These are phyloP conservation scores for Bombus terrestris DNA, from an alignment of 1,140 invertebrate genomes.

Conservation along the genomic window DNA sequence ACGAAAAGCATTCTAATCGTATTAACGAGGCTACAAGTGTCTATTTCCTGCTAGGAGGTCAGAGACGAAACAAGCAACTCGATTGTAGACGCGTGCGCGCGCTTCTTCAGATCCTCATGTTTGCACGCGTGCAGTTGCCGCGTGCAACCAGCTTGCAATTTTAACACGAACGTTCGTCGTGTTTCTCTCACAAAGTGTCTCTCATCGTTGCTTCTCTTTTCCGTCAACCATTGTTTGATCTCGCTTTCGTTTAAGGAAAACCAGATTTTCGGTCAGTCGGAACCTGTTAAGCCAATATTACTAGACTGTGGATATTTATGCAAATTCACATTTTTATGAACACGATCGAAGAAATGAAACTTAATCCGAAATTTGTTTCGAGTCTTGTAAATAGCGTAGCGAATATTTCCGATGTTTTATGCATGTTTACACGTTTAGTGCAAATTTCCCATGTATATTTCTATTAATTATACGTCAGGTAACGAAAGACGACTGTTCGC, in stretches of 20 bases:
- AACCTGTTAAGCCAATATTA: no score
- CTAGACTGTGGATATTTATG: background rate
- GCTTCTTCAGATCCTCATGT: slow-evolving; percentile 49
- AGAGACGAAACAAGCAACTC: slow-evolving; percentile 29
- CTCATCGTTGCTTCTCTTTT: no score
- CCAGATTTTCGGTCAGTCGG: background rate
- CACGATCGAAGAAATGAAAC: background rate
- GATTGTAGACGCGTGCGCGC: slow-evolving; percentile 45
- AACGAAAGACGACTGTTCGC: no score
- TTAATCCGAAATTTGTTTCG: background rate
- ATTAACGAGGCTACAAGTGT: slow-evolving; percentile 70
- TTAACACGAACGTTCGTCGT: slow-evolving; percentile 15
- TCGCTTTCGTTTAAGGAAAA: background rate
- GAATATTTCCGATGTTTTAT: background rate
- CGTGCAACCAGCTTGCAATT: slow-evolving; percentile 39
- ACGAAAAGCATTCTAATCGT: slow-evolving; percentile 55
- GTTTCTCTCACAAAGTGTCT: background rate
- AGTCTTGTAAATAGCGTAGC: background rate
- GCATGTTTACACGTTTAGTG: no score
- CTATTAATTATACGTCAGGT: no score
- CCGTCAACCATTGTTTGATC: background rate
- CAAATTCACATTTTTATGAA: background rate
- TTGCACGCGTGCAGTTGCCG: slow-evolving; percentile 34
- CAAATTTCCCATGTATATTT: no score
- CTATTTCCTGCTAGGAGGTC: slow-evolving; percentile 68